Evolutionary conservation across 2,113 vertebrate genomes (phyloP), one percentile per base, ranked within the genome.

Genomic region (Atractosteus spatula): DNA sequence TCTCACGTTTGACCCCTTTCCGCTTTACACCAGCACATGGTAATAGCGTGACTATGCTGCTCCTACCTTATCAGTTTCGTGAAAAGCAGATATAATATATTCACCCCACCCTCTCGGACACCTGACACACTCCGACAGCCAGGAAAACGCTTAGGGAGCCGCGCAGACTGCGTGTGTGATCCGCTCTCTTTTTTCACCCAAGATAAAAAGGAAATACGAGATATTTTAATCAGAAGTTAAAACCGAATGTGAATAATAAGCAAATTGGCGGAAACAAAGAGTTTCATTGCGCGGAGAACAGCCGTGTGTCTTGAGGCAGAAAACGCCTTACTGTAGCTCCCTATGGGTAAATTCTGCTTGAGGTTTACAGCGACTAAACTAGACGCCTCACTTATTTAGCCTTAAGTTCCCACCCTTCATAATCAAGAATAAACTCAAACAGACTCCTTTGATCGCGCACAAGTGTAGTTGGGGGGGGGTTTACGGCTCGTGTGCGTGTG

Each of bases 1-100:
- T 64, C 71, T 61, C 61, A 70, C 10, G 59, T 66, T 14, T 64
- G 16, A 69, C 68, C 68, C 55, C 47, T 66, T 66, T 16, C 42
- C 17, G 14, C 61, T 65, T 62, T 54, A 59, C 5, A 47, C 55
- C 42, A 41, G 41, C 54, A 45, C 71, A 74, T 59, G 45, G 55
- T 55, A 42, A 44, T 75, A 29, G 78, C 78, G 76, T 80, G 78
- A 80, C 78, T 73, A 47, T n/a, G 44, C n/a, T 62, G 45, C 56
- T 67, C 64, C 70, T 62, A 65, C 70, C 59, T 65, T 71, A 55
- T 70, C 69, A 55, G 68, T 73, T 69, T 62, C 73, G 76, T 75
- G 73, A 75, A 69, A 65, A 71, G 63, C 42, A 47, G 55, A n/a
- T 47, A 14, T 61, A 66, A 66, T 2, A 17, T 6, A 7, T 17